Base-by-base conservation (phyloP, 2,113 vertebrate species). In the Pterocles orientalis region DNA sequence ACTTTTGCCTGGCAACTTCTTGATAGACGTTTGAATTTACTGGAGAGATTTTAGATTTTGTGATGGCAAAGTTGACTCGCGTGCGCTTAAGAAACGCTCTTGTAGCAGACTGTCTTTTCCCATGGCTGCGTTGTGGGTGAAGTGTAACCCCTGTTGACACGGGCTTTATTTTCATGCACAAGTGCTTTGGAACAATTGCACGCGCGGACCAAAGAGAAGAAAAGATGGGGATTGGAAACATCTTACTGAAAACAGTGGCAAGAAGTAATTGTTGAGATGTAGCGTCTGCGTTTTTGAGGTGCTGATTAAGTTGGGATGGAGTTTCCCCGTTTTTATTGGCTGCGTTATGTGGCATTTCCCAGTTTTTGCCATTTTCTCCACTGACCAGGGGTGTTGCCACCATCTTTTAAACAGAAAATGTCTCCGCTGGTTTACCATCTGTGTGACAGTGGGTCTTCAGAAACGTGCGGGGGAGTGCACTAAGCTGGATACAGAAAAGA, bases 101-200 rank as follows among this genome's bases (percentile, higher is more conserved):
- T 9, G 33, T 5, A 28, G 34, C 79, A 41, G 83, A 1, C 33
- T 70, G 43, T 50, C 65, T 76, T 65, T 92, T 81, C 90, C 75
- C 86, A 73, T 72, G 88, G 88, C 76, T 43, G 79, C 28, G 0
- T 9, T 12, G 2, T 0, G 50, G 75, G 54, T 56, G 88, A n/a
- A 64, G 70, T 12, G 71, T 48, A 82, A 88, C 84, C 92, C 76
- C 81, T 31, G 23, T 64, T 89, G 94, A 75, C 94, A 92, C 65
- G 1, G 57, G 21, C 79, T 90, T 77, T 68, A 18, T 81, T 77
- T 92, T 94, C 95, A 90, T 77, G 82, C 95, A 19, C 92, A 90
- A 88, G 53, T 87, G 92, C 95, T 90, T 81, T 31, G 24, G 82
- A 92, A 95, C 95, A 92, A 90, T 92, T 26, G 24, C 64, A 43